Evolutionary conservation across 2,113 vertebrate genomes (phyloP).

Genomic region (Gavia stellata): DNA sequence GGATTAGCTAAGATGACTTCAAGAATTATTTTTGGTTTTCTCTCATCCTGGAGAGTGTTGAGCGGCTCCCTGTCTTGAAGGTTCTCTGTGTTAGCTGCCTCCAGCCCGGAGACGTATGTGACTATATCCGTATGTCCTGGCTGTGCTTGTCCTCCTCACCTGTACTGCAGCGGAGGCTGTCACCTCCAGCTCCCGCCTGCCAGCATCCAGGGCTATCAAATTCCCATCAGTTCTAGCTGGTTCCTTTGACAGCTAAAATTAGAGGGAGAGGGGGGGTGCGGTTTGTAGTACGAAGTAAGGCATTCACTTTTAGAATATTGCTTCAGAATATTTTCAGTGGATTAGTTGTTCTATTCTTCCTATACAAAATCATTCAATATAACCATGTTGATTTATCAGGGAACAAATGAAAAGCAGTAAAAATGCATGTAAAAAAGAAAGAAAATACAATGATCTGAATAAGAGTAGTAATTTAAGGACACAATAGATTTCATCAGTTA

Average conservation of each 20-base stretch:
- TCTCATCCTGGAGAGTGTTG: background rate
- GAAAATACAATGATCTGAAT: background rate
- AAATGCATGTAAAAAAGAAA: background rate
- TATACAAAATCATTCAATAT: background rate
- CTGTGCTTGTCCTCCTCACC: background rate
- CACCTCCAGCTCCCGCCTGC: background rate
- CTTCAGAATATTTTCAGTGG: background rate
- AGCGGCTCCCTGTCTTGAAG: background rate
- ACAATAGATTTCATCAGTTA: background rate
- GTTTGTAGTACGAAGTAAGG: background rate
- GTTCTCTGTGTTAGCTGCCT: background rate
- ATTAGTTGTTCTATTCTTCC: background rate
- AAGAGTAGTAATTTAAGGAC: background rate
- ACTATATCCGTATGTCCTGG: accelerated
- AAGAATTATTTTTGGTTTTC: background rate
- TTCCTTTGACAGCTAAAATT: background rate
- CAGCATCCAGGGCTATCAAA: background rate
- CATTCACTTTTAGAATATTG: background rate
- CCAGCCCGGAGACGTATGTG: accelerated
- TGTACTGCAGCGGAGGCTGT: background rate
- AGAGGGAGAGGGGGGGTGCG: background rate
- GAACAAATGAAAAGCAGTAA: background rate
- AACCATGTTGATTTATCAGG: background rate
- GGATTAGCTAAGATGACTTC: background rate
- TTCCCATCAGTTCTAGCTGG: background rate